A percentile compares a stretch with the other conserved stretches of the same genome.
phyloP scores from a whole-genome alignment of 2,888 invertebrate species.

The Mesorhabditis belari region DNA sequence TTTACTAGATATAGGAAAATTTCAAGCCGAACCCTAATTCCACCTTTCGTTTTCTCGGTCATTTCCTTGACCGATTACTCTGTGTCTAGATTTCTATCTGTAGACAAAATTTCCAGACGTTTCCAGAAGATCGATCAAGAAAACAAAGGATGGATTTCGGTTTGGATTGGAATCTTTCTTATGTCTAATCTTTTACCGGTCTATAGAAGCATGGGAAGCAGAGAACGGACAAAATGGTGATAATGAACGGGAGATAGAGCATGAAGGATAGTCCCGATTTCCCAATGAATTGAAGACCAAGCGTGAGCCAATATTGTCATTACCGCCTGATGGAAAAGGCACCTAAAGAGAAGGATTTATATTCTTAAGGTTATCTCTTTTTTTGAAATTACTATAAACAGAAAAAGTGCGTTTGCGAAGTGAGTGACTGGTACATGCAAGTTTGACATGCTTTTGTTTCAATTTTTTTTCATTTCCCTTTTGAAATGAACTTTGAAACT shows the following conservation, averaged over 20 bases:
- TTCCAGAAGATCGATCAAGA: no score
- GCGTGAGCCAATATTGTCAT: background rate
- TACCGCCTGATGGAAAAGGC: background rate
- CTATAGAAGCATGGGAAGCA: background rate
- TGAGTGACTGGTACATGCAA: background rate
- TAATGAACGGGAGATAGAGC: background rate
- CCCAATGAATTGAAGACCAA: background rate
- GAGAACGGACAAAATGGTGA: background rate
- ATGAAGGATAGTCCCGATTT: background rate
- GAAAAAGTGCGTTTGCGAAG: no score
- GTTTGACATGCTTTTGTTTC: background rate
- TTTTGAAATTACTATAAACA: no score
- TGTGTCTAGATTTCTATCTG: no score
- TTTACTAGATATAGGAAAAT: no score
- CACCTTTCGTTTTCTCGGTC: background rate
- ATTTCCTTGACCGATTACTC: no score
- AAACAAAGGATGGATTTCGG: no score
- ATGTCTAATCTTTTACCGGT: background rate
- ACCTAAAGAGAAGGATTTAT: background rate
- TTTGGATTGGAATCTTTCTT: background rate
- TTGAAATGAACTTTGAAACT: no score
- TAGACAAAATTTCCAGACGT: no score
- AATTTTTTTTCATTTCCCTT: background rate
- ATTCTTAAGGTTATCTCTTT: background rate
- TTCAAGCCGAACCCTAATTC: background rate